Conservation (phyloP, 2,113 vertebrate genomes). For the Crotalus helleri region DNA sequence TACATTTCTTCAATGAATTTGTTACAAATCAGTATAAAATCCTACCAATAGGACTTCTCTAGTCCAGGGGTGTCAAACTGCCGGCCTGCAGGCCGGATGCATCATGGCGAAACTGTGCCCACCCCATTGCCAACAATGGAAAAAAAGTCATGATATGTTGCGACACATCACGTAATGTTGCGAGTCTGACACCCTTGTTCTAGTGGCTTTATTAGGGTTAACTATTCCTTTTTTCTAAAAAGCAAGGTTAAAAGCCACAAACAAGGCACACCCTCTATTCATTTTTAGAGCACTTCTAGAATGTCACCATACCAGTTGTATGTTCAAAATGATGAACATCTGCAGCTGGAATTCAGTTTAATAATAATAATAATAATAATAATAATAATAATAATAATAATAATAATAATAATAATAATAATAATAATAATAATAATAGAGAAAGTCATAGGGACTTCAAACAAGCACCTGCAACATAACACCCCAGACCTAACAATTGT, state of each 20-base stretch:
- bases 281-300: not conserved
- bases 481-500: too few relatives aligned
- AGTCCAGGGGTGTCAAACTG: too few relatives aligned
- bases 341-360: constrained; percentile 5
- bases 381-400: constrained; percentile 14
- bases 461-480: too few relatives aligned
- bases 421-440: constrained; percentile 11
- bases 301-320: not conserved
- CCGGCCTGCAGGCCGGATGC: too few relatives aligned
- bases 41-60: not conserved
- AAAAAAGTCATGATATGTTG: too few relatives aligned
- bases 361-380: constrained; percentile 8
- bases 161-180: too few relatives aligned
- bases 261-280: not conserved
- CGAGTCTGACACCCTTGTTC: too few relatives aligned
- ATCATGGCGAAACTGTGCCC: too few relatives aligned
- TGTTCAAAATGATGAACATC: constrained; percentile 4
- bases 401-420: constrained; percentile 11
- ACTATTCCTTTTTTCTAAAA: not conserved
- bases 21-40: not conserved
- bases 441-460: too few relatives aligned
- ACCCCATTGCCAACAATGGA: too few relatives aligned
- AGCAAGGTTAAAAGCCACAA: constrained; percentile 9
- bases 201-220: not conserved
- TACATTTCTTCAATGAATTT: not conserved